Evolutionary conservation across 2,113 vertebrate species (phyloP).

Genomic region (Sebastes schlegelii): DNA sequence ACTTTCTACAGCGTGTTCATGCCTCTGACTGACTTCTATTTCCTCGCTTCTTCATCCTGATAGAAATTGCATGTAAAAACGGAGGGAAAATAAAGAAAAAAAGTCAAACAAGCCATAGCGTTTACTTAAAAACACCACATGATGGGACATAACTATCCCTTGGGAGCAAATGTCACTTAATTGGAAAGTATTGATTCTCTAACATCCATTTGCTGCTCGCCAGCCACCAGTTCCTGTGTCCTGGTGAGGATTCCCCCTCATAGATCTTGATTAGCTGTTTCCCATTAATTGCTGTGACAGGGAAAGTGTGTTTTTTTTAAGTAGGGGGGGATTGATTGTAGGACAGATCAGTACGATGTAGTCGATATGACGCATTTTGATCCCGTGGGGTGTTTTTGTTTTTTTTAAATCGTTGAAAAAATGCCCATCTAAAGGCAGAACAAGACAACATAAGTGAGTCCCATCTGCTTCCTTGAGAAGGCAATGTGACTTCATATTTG

Average conservation of each 20-base stretch:
- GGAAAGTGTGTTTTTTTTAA: slow-evolving; percentile 25
- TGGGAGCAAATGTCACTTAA: slow-evolving; percentile 67
- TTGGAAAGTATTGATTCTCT: slow-evolving; percentile 72
- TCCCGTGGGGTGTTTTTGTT: not conserved
- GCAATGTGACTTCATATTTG: not conserved
- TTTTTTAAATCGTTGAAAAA: not conserved
- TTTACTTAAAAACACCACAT: slow-evolving; percentile 39
- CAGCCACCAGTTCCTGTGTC: slow-evolving; percentile 45
- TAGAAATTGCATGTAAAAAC: not conserved
- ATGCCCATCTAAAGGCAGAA: not conserved
- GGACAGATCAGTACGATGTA: slow-evolving; percentile 22
- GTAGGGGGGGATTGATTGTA: slow-evolving; percentile 10
- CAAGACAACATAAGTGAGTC: not conserved
- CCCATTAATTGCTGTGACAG: slow-evolving; percentile 57
- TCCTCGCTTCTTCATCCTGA: not conserved
- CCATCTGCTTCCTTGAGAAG: not conserved
- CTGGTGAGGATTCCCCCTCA: slow-evolving; percentile 54
- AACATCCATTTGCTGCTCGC: slow-evolving; percentile 47
- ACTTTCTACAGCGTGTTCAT: not conserved
- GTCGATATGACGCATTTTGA: slow-evolving; percentile 11
- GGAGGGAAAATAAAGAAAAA: not conserved
- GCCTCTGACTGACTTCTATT: not conserved
- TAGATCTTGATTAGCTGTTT: slow-evolving; percentile 72
- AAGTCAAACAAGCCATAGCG: too few relatives aligned
- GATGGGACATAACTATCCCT: slow-evolving; percentile 25